phyloP scores from a whole-genome alignment of 2,888 invertebrate genomes.

The Congeria kusceri region DNA sequence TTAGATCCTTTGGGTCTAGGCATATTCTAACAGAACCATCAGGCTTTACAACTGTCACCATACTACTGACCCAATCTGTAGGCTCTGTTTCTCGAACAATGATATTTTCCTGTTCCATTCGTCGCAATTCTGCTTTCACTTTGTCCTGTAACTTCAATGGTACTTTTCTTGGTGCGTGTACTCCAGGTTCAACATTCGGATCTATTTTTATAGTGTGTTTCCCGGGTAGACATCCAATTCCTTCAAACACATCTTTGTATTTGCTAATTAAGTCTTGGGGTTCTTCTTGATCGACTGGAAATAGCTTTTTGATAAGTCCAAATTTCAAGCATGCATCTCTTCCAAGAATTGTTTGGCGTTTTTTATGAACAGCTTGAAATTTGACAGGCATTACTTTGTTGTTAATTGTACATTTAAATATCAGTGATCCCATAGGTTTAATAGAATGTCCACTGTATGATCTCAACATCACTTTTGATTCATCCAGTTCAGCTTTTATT shows the following conservation, averaged over 20 bases:
- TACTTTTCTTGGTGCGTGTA: slow-evolving; percentile 56
- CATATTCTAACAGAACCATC: slow-evolving; percentile 37
- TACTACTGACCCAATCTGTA: slow-evolving; percentile 62
- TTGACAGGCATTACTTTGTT: background rate
- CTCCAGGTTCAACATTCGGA: slow-evolving; percentile 44
- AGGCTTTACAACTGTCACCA: slow-evolving; percentile 58
- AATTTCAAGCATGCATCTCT: background rate
- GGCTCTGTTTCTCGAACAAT: slow-evolving; percentile 57
- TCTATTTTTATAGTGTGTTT: slow-evolving; percentile 35
- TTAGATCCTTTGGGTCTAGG: slow-evolving; percentile 66
- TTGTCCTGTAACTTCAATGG: slow-evolving; percentile 52
- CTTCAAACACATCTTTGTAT: slow-evolving; percentile 33
- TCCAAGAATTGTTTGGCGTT: slow-evolving; percentile 8
- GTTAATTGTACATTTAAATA: background rate
- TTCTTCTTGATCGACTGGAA: too few species aligned
- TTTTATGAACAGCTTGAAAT: slow-evolving; percentile 12
- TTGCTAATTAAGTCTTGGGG: too few species aligned
- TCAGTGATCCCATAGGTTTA: background rate
- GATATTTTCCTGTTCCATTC: slow-evolving; percentile 46
- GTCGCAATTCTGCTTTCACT: slow-evolving; percentile 51
- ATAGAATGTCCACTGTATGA: slow-evolving; percentile 14
- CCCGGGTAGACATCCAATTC: slow-evolving; percentile 49
- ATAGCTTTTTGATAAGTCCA: too few species aligned
- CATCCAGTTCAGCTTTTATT: slow-evolving; percentile 8
- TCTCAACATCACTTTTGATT: background rate